Percentiles rank a stretch among this genome's conserved stretches.
phyloP scores from a whole-genome alignment of 2,888 invertebrate genomes.

The Drosophila peninsularis region DNA sequence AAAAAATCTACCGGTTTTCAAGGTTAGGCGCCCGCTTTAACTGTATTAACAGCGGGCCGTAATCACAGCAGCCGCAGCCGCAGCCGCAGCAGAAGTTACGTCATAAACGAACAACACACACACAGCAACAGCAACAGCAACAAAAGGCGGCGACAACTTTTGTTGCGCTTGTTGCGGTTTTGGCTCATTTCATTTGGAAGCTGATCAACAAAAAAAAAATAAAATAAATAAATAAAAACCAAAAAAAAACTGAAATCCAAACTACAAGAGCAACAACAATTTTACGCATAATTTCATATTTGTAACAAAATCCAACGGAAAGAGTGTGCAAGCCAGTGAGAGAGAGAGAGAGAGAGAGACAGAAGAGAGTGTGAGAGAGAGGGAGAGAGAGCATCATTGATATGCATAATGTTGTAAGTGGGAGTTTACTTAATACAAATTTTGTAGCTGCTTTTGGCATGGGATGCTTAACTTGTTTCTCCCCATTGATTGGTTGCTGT shows the following conservation, averaged over 20 bases:
- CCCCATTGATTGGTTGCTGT: conserved; percentile 46
- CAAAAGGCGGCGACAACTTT: conserved; percentile 56
- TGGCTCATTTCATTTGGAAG: conserved; percentile 73
- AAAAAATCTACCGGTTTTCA: conserved; percentile 77
- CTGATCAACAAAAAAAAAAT: conserved; percentile 31
- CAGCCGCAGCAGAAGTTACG: conserved; percentile 75
- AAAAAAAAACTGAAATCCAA: conserved; percentile 49
- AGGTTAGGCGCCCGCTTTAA: conserved; percentile 76
- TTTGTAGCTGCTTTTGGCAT: conserved; percentile 36
- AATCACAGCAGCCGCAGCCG: conserved; percentile 70
- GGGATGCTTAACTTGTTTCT: conserved; percentile 60
- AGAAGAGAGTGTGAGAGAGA: conserved; percentile 6
- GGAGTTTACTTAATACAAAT: conserved; percentile 59
- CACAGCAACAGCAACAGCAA: conserved; percentile 40
- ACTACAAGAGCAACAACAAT: conserved; percentile 59
- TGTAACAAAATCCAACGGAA: conserved; percentile 66
- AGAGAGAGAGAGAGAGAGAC: not conserved
- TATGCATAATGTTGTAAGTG: conserved; percentile 72
- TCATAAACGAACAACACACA: conserved; percentile 70
- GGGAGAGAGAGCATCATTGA: conserved; percentile 33
- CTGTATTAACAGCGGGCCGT: conserved; percentile 77
- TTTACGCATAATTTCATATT: conserved; percentile 80
- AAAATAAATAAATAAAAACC: conserved; percentile 26
- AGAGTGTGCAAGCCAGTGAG: conserved; percentile 3
- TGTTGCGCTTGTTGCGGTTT: conserved; percentile 72